Percentiles rank a stretch among this genome's conserved stretches.
These are phyloP conservation scores for Pardosa pseudoannulata DNA, from an alignment of 2,888 invertebrate genomes.

Conservation along the genomic window DNA sequence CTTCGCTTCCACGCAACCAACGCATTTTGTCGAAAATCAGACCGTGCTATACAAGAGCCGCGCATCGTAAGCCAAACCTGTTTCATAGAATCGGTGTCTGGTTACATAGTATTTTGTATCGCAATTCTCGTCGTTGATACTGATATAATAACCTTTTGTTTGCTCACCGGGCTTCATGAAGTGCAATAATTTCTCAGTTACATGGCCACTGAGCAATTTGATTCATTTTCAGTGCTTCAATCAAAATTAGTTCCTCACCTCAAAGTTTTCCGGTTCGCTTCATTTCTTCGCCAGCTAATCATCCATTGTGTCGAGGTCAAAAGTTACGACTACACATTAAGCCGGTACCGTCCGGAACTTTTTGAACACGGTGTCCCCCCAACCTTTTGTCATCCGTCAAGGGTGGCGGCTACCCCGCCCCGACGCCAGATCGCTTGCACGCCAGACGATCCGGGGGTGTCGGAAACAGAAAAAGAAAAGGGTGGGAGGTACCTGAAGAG, in stretches of 20 bases:
- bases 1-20: too few relatives aligned
- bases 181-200: not conserved
- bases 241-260: not conserved
- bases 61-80: too few relatives aligned
- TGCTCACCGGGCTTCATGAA: too few relatives aligned
- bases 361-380: not conserved
- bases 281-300: not conserved
- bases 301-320: slow-evolving; percentile 1
- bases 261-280: not conserved
- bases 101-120: too few relatives aligned
- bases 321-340: slow-evolving; percentile 12
- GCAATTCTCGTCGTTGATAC: too few relatives aligned
- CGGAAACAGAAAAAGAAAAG: slow-evolving; percentile 46
- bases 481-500: slow-evolving; percentile 48
- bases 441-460: slow-evolving; percentile 49
- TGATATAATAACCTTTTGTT: too few relatives aligned
- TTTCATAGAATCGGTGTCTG: too few relatives aligned
- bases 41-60: too few relatives aligned
- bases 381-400: slow-evolving; percentile 70
- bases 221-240: not conserved
- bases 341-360: not conserved
- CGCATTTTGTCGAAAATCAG: too few relatives aligned
- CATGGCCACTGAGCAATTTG: not conserved
- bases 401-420: slow-evolving; percentile 46
- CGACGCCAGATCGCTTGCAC: slow-evolving; percentile 47